Conservation (phyloP, 2,888 invertebrate genomes). For the Drosophila ezoana region DNA sequence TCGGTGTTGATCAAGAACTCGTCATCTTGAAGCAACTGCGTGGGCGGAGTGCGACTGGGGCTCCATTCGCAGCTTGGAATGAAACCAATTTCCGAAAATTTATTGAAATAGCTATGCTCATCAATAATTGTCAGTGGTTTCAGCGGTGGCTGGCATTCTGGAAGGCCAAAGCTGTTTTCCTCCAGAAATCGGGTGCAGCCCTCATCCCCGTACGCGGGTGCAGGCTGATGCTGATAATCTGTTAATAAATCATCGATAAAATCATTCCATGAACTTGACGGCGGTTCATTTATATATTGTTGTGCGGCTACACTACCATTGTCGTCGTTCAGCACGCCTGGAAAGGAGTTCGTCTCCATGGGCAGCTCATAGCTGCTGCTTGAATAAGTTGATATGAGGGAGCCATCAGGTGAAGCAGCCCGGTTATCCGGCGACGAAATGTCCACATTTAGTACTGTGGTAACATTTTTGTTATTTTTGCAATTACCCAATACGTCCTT, state of each 20-base stretch:
- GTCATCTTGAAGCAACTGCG: slow-evolving; percentile 68
- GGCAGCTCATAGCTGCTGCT: slow-evolving; percentile 46
- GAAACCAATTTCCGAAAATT: slow-evolving; percentile 83
- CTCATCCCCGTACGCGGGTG: slow-evolving; percentile 47
- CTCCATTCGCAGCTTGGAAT: slow-evolving; percentile 87
- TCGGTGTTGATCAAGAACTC: slow-evolving; percentile 21
- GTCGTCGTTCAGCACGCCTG: slow-evolving; percentile 46
- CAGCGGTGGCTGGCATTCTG: slow-evolving; percentile 13
- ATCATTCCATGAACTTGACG: slow-evolving; percentile 59
- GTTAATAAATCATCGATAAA: slow-evolving; percentile 75
- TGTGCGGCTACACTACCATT: slow-evolving; percentile 62
- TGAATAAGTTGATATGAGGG: slow-evolving; percentile 47
- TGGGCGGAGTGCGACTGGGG: slow-evolving; percentile 75
- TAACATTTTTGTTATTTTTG: slow-evolving; percentile 85
- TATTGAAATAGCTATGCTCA: slow-evolving; percentile 67
- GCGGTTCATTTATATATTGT: slow-evolving; percentile 44
- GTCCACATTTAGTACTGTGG: slow-evolving; percentile 79
- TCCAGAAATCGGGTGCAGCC: slow-evolving; percentile 50
- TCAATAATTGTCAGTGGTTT: slow-evolving; percentile 23
- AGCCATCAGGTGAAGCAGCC: slow-evolving; percentile 47
- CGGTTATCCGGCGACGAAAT: slow-evolving; percentile 13
- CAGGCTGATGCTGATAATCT: slow-evolving; percentile 67
- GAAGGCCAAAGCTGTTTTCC: slow-evolving; percentile 44
- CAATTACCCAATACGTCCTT: slow-evolving; percentile 86
- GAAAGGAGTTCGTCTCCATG: slow-evolving; percentile 24